Evolutionary conservation across 1,140 invertebrate genomes (phyloP).

Genomic region (Pseudomyrmex dendroicus): DNA sequence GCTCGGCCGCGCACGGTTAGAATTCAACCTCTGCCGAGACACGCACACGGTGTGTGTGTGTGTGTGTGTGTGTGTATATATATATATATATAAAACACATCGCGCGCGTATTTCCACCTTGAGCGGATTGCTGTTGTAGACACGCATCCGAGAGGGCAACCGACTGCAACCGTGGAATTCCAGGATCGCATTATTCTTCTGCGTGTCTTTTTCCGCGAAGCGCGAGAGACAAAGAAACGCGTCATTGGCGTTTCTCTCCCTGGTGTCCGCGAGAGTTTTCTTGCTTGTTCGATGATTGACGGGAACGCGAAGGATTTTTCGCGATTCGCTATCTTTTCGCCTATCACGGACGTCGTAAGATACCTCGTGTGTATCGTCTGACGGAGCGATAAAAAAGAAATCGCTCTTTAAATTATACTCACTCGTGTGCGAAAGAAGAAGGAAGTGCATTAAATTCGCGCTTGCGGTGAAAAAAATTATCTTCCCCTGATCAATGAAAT

Average conservation of each 20-base stretch:
- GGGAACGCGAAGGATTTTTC: background rate
- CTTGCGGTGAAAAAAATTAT: background rate
- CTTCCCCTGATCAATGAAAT: constrained; percentile 2
- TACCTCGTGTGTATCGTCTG: background rate
- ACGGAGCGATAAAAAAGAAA: background rate
- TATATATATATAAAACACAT: too few relatives aligned
- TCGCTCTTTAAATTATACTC: too few relatives aligned
- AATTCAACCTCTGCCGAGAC: constrained; percentile 72
- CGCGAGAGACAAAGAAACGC: constrained; percentile 58
- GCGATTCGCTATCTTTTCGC: background rate
- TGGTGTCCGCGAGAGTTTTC: background rate
- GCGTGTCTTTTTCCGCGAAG: constrained; percentile 47
- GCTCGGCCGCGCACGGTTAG: constrained; percentile 75
- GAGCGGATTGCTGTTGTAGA: constrained; percentile 11
- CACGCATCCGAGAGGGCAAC: constrained; percentile 42
- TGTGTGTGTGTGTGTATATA: too few relatives aligned
- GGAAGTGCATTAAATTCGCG: background rate
- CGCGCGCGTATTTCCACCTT: constrained; percentile 43
- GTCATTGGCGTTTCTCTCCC: constrained; percentile 16
- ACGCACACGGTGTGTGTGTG: constrained; percentile 10
- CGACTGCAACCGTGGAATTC: constrained; percentile 61
- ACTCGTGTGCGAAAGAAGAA: background rate
- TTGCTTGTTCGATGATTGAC: constrained; percentile 26
- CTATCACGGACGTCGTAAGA: background rate
- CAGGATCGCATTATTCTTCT: constrained; percentile 69